Conservation (phyloP, 2,113 vertebrate species). For the Eulemur rufifrons region DNA sequence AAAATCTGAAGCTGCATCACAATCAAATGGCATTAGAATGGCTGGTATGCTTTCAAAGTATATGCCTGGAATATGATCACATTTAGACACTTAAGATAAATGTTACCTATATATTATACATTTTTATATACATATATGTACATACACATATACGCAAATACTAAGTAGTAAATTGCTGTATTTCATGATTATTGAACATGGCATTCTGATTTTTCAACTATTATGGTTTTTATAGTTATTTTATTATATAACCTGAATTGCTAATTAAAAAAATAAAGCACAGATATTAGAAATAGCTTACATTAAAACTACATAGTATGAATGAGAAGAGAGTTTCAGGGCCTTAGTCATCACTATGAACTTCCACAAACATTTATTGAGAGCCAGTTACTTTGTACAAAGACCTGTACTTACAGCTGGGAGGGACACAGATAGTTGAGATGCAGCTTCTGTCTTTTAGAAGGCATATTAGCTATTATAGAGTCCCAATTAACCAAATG, state of each 20-base stretch:
- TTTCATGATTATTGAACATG: background rate
- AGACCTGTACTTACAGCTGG: background rate
- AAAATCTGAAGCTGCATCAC: background rate
- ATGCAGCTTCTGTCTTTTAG: background rate
- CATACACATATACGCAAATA: background rate
- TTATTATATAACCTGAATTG: background rate
- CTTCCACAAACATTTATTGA: background rate
- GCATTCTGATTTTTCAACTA: background rate
- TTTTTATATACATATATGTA: background rate
- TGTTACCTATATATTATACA: background rate
- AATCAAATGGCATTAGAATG: background rate
- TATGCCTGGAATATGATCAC: background rate
- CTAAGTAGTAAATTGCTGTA: background rate
- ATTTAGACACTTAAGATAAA: constrained; percentile 28
- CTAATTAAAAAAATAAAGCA: background rate
- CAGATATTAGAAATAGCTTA: background rate
- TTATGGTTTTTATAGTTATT: constrained; percentile 2
- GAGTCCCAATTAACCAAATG: background rate
- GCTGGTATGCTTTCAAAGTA: background rate
- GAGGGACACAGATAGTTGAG: background rate
- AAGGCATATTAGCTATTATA: background rate
- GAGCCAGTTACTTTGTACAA: background rate
- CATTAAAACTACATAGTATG: background rate
- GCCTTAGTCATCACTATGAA: background rate
- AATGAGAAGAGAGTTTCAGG: background rate